phyloP scores from a whole-genome alignment of 2,888 invertebrate species.

The Drosophila meridiana region DNA sequence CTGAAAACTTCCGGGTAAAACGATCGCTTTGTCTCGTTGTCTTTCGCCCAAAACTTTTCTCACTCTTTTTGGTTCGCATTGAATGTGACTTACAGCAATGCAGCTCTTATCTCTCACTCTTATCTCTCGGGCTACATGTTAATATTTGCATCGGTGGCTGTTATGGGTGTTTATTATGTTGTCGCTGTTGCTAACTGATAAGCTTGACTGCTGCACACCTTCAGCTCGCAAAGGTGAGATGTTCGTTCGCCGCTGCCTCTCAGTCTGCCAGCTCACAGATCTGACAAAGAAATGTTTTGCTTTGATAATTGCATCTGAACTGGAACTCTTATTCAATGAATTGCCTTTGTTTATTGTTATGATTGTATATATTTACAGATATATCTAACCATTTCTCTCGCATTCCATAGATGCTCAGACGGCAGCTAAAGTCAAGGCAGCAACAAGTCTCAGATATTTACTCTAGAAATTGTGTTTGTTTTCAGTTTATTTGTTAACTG shows the following conservation, averaged over 20 bases:
- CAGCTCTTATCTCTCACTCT: constrained; percentile 40
- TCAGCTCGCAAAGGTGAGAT: background rate
- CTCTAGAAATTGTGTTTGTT: background rate
- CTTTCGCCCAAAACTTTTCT: constrained; percentile 18
- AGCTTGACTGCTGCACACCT: constrained; percentile 7
- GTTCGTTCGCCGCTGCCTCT: constrained; percentile 5
- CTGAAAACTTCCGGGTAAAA: constrained; percentile 13
- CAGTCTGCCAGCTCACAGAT: constrained; percentile 8
- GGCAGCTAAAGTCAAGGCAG: constrained; percentile 8
- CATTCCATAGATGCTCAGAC: constrained; percentile 48
- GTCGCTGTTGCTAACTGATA: constrained; percentile 18
- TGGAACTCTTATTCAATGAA: constrained; percentile 44
- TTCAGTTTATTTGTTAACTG: background rate
- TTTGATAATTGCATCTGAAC: constrained; percentile 24
- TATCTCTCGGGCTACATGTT: constrained; percentile 64
- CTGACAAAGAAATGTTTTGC: constrained; percentile 3
- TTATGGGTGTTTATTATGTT: constrained; percentile 29
- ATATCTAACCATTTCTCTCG: constrained; percentile 19
- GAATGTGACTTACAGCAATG: constrained; percentile 19
- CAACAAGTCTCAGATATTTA: constrained; percentile 20
- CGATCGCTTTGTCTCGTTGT: constrained; percentile 34
- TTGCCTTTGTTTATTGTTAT: constrained; percentile 30
- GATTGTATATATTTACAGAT: constrained; percentile 15
- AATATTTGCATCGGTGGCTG: constrained; percentile 65
- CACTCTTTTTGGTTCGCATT: constrained; percentile 18